Conservation (phyloP, 2,797 vertebrate genomes). For the Mycteria americana region DNA sequence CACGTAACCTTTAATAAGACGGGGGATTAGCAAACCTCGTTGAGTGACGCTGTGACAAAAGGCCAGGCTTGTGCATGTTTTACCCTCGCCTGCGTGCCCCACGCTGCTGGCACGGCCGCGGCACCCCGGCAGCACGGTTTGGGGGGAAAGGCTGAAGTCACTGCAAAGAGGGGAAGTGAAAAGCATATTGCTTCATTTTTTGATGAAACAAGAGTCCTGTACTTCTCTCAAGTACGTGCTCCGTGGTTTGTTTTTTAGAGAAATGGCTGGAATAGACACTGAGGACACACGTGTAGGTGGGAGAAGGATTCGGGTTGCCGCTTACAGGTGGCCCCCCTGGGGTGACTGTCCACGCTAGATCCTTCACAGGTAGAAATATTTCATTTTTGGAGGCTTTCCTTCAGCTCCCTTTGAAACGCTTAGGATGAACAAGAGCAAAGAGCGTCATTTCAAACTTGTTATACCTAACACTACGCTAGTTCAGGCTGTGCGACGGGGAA, state of each 20-base stretch:
- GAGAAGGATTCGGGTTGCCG: background rate
- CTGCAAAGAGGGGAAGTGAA: background rate
- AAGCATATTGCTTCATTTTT: background rate
- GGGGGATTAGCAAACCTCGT: background rate
- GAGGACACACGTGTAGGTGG: background rate
- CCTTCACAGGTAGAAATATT: background rate
- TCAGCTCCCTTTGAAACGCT: background rate
- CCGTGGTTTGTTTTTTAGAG: background rate
- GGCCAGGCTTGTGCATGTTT: background rate
- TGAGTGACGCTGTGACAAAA: background rate
- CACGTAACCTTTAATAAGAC: background rate
- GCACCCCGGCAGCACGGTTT: background rate
- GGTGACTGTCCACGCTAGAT: background rate
- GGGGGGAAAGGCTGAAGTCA: background rate
- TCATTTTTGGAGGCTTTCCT: background rate
- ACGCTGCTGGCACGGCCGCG: accelerated
- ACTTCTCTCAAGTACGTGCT: background rate
- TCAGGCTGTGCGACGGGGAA: background rate
- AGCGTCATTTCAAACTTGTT: background rate
- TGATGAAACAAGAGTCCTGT: background rate
- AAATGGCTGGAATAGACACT: accelerated
- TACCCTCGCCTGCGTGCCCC: background rate
- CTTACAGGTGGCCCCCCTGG: background rate
- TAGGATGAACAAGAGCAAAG: background rate
- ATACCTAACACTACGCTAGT: background rate